Percentiles rank a stretch among this genome's conserved stretches.
Evolutionary conservation across 2,888 invertebrate species (phyloP).

Genomic region (Lutraria lutraria): DNA sequence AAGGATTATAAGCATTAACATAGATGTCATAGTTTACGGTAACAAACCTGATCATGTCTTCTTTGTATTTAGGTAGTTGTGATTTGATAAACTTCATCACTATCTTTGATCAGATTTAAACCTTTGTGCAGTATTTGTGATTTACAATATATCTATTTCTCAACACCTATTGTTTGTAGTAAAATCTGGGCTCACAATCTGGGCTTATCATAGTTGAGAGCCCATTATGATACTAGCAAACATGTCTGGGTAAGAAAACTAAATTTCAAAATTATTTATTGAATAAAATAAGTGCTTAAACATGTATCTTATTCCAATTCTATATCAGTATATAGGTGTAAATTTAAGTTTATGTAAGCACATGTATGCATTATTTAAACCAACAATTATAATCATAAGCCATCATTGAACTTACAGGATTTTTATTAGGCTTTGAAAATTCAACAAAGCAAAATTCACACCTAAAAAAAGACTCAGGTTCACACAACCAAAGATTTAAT

Average conservation of each 20-base stretch:
- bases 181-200: background rate
- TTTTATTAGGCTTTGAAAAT: background rate
- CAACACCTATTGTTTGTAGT: background rate
- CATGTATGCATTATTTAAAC: background rate
- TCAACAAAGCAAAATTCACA: background rate
- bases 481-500: background rate
- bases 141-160: background rate
- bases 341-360: conserved; percentile 1
- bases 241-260: background rate
- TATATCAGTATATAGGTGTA: background rate
- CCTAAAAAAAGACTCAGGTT: background rate
- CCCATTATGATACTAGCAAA: background rate
- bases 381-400: background rate
- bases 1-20: background rate
- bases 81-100: background rate
- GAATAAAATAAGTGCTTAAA: background rate
- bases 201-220: conserved; percentile 8
- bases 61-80: background rate
- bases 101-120: background rate
- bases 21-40: background rate
- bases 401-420: background rate
- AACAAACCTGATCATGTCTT: background rate
- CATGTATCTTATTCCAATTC: background rate
- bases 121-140: background rate
- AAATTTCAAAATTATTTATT: background rate